Evolutionary conservation across 2,113 vertebrate genomes (phyloP).

Genomic region (Craseonycteris thonglongyai): DNA sequence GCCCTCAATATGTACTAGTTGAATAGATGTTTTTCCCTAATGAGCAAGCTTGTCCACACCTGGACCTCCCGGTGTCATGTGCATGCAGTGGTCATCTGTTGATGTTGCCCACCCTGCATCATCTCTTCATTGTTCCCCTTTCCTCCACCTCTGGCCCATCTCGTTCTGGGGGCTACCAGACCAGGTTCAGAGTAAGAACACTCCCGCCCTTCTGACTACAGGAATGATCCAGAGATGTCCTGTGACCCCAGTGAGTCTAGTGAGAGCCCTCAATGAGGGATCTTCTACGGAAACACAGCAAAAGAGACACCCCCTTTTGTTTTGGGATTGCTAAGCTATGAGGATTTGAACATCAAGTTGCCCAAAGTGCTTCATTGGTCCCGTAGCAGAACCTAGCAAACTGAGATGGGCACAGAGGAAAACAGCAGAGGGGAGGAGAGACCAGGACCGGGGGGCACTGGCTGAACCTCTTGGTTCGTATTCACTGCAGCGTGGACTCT

Average conservation of each 20-base stretch:
- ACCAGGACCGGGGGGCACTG: neutral
- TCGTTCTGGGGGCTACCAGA: rapidly evolving
- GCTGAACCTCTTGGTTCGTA: neutral
- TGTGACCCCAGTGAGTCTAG: too few relatives aligned
- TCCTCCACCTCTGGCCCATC: neutral
- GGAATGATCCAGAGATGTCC: neutral
- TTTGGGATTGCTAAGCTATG: neutral
- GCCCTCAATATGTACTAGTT: neutral
- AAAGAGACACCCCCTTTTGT: neutral
- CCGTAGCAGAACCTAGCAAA: neutral
- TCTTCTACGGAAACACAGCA: neutral
- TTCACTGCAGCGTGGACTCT: neutral
- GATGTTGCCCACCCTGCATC: too few relatives aligned
- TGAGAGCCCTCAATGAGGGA: neutral
- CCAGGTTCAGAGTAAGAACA: neutral
- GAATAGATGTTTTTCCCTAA: neutral
- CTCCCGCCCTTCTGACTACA: neutral
- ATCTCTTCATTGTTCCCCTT: neutral
- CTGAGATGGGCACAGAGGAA: neutral
- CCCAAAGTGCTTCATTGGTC: neutral
- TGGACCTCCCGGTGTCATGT: neutral
- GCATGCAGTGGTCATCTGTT: rapidly evolving
- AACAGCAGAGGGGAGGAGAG: neutral
- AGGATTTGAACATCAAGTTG: neutral
- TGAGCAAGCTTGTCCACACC: neutral